Percentiles rank a stretch among this genome's conserved stretches.
These are phyloP conservation scores for Morone chrysops DNA, from an alignment of 2,113 vertebrate species.

Conservation along the genomic window DNA sequence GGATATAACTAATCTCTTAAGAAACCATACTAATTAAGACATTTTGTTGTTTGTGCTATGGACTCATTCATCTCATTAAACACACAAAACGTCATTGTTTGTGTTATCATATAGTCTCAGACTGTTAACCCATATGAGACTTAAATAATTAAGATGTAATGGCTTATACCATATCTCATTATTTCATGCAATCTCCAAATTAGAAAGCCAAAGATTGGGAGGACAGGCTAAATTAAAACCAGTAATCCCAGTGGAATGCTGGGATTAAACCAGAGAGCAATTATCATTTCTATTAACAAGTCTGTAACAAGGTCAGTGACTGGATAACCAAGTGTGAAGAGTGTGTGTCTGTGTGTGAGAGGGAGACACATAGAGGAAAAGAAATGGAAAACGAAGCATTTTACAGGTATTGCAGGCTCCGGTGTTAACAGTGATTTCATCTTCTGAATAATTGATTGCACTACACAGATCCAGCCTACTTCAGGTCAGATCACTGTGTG, in stretches of 20 bases:
- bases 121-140: slow-evolving; percentile 57
- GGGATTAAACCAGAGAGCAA: slow-evolving; percentile 59
- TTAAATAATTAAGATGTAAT: slow-evolving; percentile 66
- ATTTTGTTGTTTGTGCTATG: slow-evolving; percentile 34
- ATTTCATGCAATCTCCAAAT: slow-evolving; percentile 60
- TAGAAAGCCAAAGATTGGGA: slow-evolving; percentile 51
- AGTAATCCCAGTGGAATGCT: slow-evolving; percentile 64
- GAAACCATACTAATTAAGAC: slow-evolving; percentile 53
- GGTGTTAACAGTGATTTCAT: slow-evolving; percentile 4
- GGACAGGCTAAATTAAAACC: slow-evolving; percentile 59
- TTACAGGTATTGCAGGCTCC: slow-evolving; percentile 1
- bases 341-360: neutral
- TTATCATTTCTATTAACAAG: slow-evolving; percentile 69
- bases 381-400: neutral
- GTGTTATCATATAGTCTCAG: slow-evolving; percentile 32
- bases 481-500: slow-evolving; percentile 4
- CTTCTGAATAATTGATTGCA: neutral
- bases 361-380: neutral
- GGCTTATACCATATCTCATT: slow-evolving; percentile 66
- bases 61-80: slow-evolving; percentile 59
- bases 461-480: neutral
- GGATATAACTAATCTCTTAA: slow-evolving; percentile 38
- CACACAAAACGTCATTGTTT: slow-evolving; percentile 48
- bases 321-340: slow-evolving; percentile 24
- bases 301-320: slow-evolving; percentile 50